A percentile compares a stretch with the other conserved stretches of the same genome.
Conservation (phyloP, 2,888 invertebrate genomes). For the Capitulum mitella region DNA sequence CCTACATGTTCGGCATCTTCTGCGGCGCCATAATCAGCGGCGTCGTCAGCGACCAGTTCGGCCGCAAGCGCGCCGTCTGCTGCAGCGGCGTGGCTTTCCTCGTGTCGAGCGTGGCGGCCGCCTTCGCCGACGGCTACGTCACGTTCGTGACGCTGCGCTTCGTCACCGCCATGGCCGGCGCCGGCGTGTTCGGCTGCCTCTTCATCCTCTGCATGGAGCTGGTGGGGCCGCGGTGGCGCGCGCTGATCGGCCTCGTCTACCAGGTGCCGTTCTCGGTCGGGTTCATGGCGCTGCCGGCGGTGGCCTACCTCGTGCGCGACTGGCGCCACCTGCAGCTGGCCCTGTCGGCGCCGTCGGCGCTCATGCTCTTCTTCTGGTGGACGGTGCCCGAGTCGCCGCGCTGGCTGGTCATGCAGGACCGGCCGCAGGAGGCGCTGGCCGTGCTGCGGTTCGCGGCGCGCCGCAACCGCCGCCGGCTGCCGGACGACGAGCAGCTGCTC, state of each 20-base stretch:
- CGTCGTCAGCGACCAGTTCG: conserved; percentile 35
- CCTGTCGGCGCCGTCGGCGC: conserved; percentile 55
- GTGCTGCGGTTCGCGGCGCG: conserved; percentile 59
- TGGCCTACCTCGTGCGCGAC: conserved; percentile 58
- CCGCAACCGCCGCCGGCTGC: conserved; percentile 40
- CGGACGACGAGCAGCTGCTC: conserved; percentile 31
- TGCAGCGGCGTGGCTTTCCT: conserved; percentile 35
- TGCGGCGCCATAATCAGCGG: conserved; percentile 35
- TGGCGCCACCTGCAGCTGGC: conserved; percentile 62
- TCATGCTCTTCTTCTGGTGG: conserved; percentile 53
- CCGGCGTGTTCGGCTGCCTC: conserved; percentile 32
- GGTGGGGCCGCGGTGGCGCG: conserved; percentile 54
- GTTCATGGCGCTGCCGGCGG: conserved; percentile 55
- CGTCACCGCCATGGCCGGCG: conserved; percentile 30
- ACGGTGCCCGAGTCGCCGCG: conserved; percentile 70
- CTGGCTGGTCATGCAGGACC: conserved; percentile 64
- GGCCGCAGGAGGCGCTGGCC: conserved; percentile 54
- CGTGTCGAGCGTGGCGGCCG: conserved; percentile 33
- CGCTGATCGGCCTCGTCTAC: conserved; percentile 56
- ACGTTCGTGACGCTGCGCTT: conserved; percentile 36
- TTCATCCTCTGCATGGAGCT: conserved; percentile 49
- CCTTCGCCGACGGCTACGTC: conserved; percentile 34
- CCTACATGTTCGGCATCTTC: conserved; percentile 35
- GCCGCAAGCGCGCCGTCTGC: conserved; percentile 34
- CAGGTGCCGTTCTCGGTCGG: conserved; percentile 64